A percentile compares a stretch with the other conserved stretches of the same genome.
Evolutionary conservation across 2,888 invertebrate species (phyloP).

Genomic region (Orgyia antiqua): DNA sequence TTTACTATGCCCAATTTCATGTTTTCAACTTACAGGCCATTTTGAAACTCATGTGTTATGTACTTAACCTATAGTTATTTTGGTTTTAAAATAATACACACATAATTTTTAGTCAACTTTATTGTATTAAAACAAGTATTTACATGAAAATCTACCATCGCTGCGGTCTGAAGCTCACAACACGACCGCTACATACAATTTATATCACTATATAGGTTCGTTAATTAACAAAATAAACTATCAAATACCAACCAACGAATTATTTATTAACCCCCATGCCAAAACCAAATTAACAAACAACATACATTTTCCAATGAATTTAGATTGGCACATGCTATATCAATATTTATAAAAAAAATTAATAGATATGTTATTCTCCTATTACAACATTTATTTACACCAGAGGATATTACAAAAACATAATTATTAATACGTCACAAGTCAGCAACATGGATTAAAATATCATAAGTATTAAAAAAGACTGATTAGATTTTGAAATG

Average conservation of each 20-base stretch:
- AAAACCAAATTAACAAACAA: constrained; percentile 21
- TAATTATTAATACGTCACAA: constrained; percentile 16
- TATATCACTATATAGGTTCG: constrained; percentile 19
- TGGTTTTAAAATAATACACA: constrained; percentile 3
- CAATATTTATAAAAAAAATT: constrained; percentile 24
- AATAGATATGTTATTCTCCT: constrained; percentile 26
- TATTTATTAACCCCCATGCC: constrained; percentile 23
- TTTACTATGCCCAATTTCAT: no score
- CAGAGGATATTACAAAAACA: constrained; percentile 16
- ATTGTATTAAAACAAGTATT: constrained; percentile 33
- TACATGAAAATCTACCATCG: constrained; percentile 24
- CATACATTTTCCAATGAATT: constrained; percentile 30
- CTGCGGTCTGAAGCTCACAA: constrained; percentile 16
- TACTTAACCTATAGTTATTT: no score
- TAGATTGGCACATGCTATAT: constrained; percentile 28
- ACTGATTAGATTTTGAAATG: no score
- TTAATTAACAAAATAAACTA: constrained; percentile 29
- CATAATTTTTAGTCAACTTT: constrained; percentile 28
- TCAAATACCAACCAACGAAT: constrained; percentile 23
- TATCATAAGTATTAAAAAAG: no score
- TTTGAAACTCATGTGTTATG: no score
- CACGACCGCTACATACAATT: constrained; percentile 25
- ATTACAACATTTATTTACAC: constrained; percentile 29
- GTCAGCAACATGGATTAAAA: constrained; percentile 17
- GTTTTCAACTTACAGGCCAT: no score